Percentiles rank a stretch among this genome's conserved stretches.
Evolutionary conservation across 30 jellyfish, hydroid and myxozoan genomes (phyloP).

Genomic region (Hydractinia echinata): DNA sequence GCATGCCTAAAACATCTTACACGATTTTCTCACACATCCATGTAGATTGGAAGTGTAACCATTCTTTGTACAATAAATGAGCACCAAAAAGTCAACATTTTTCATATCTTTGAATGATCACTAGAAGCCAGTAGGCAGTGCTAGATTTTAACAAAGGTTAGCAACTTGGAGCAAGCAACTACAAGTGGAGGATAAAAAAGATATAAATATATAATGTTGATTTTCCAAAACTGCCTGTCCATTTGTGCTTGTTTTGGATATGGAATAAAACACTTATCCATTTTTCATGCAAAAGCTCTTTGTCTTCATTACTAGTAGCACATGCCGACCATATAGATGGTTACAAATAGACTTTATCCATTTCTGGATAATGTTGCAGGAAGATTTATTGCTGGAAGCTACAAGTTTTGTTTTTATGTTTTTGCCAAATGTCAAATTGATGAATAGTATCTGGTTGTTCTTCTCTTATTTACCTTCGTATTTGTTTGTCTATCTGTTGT

Average conservation of each 20-base stretch:
- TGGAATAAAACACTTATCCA: not conserved
- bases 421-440: conserved; percentile 6
- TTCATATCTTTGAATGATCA: conserved; percentile 32
- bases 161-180: conserved; percentile 22
- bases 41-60: conserved; percentile 44
- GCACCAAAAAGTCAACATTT: no score
- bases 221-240: no score
- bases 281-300: not conserved
- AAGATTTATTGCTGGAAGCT: not conserved
- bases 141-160: conserved; percentile 28
- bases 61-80: conserved; percentile 34
- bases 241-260: conserved; percentile 3
- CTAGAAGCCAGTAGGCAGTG: conserved; percentile 38
- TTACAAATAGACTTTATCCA: not conserved
- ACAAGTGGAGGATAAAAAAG: conserved; percentile 29
- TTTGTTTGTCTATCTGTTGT: not conserved
- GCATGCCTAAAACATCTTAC: conserved; percentile 28
- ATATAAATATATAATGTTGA: not conserved
- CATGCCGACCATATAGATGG: not conserved
- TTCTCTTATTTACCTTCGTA: not conserved
- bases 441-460: not conserved
- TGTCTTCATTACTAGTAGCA: not conserved
- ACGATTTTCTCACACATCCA: conserved; percentile 42
- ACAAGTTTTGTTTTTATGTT: not conserved
- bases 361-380: not conserved